phyloP scores from a whole-genome alignment of 2,113 vertebrate species.

The Thinocorus orbignyianus region DNA sequence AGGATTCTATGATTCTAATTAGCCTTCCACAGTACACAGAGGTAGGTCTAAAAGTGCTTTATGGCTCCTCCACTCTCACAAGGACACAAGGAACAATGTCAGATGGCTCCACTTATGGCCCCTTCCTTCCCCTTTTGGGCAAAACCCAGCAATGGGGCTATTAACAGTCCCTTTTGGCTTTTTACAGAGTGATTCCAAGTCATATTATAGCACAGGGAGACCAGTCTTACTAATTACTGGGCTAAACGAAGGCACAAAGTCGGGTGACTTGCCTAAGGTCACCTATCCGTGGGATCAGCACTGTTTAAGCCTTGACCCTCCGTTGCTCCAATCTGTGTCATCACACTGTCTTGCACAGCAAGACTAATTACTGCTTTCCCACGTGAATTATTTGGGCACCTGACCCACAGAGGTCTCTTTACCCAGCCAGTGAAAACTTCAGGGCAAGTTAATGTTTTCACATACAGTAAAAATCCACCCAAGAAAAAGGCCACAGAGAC shows the following conservation, averaged over 20 bases:
- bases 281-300: neutral
- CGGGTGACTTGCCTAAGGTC: neutral
- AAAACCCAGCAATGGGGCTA: rapidly evolving
- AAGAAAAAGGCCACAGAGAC: rapidly evolving
- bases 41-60: neutral
- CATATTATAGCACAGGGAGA: neutral
- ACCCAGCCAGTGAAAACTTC: neutral
- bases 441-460: neutral
- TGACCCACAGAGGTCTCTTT: neutral
- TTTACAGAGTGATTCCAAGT: neutral
- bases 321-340: neutral
- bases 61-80: neutral
- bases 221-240: neutral
- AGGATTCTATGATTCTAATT: no score
- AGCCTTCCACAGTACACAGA: neutral
- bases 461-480: neutral
- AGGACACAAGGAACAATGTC: neutral
- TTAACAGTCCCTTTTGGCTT: neutral
- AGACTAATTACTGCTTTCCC: neutral
- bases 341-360: neutral
- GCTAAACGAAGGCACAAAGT: constrained; percentile 16
- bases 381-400: neutral
- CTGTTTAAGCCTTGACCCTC: neutral
- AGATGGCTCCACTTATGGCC: rapidly evolving
- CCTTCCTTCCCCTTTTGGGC: neutral